Conservation (phyloP, 2,797 vertebrate genomes). For the Pangasius larnaudii region DNA sequence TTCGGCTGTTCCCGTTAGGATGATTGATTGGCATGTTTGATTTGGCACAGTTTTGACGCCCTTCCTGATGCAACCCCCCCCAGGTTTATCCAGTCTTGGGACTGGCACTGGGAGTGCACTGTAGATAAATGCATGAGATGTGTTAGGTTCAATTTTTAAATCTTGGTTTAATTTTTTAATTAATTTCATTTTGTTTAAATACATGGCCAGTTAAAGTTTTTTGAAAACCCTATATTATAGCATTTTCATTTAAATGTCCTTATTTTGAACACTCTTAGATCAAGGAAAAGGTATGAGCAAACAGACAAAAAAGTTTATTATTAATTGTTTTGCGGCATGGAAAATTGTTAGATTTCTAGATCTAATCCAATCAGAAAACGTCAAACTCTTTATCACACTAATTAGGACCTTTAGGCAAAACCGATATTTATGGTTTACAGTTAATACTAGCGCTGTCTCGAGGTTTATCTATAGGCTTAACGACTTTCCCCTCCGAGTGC, state of each 20-base stretch:
- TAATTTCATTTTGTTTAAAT: not conserved
- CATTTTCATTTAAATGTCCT: not conserved
- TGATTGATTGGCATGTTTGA: no score
- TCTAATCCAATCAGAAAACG: not conserved
- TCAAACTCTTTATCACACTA: not conserved
- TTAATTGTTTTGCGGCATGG: not conserved
- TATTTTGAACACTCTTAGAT: not conserved
- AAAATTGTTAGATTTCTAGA: not conserved
- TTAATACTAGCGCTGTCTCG: not conserved
- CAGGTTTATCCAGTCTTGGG: no score
- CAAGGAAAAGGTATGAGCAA: not conserved
- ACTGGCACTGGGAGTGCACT: no score
- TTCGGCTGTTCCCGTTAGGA: no score
- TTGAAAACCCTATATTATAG: not conserved
- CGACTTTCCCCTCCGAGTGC: not conserved
- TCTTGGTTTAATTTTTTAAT: not conserved
- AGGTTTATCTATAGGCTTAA: not conserved
- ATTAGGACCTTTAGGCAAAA: not conserved
- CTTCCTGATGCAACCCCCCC: no score
- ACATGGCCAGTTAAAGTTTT: not conserved
- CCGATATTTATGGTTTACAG: conserved; percentile 2
- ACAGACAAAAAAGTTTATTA: not conserved
- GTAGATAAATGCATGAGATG: no score
- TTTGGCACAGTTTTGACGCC: no score
- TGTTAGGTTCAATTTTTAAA: not conserved